Evolutionary conservation across 2,888 invertebrate species (phyloP), one percentile per base, ranked within the genome.

Genomic region (Drosophila quinaria): DNA sequence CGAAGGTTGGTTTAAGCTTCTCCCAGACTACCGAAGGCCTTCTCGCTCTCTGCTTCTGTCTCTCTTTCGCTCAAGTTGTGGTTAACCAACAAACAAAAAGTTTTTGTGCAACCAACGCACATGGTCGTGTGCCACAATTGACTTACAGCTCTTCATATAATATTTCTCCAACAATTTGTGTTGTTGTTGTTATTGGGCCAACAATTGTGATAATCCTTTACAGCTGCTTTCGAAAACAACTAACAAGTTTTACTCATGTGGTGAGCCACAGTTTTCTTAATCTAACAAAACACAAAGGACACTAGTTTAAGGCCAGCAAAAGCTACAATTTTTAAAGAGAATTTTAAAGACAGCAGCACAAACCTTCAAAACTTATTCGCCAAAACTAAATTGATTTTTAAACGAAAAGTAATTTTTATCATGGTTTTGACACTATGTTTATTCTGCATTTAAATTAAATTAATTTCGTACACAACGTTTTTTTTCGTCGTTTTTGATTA

Each of bases 41-140:
- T 6, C 55, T 46, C 51, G 13, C 39, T 13, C 13, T 31, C 2
- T n/a, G 22, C 5, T 5, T 9, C 46, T 17, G n/a, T 25, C 35
- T 35, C 15, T 11, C 33, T 15, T 25, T 49, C 42, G 54, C 62
- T 58, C 29, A 37, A 31, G 8, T 46, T 64, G 66, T 46, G 78
- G 74, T 56, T 58, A n/a, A 29, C 55, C 71, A 58, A 17, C 52
- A 69, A 67, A 67, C 64, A 78, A 49, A 61, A 77, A 74, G 37
- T 78, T 74, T 67, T 74, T 66, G 58, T 69, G 63, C 58, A 74
- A 58, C 52, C 64, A 41, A 15, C 65, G 62, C 77, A 77, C 78
- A 74, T 77, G 77, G 60, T 70, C 31, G 11, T 58, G n/a, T 35
- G 46, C 70, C 84, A 70, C 84, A 87, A 87, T 83, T 83, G 87